These are phyloP conservation scores for Agrotis clavis DNA, from an alignment of 2,888 invertebrate genomes.

Conservation along the genomic window DNA sequence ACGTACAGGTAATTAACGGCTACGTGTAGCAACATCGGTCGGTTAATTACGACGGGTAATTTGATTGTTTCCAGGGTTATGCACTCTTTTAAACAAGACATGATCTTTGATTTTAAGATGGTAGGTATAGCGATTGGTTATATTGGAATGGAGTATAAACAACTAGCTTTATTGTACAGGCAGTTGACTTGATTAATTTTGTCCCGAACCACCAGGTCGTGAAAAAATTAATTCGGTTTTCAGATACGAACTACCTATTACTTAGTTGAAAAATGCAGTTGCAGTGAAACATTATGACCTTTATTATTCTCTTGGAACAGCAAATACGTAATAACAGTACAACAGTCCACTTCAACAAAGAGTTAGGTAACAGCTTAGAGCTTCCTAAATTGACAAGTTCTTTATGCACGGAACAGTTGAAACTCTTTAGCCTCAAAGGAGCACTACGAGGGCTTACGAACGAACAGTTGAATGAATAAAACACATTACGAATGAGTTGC, in stretches of 20 bases:
- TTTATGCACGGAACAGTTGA: constrained; percentile 7
- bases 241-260: background rate
- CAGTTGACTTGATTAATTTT: background rate
- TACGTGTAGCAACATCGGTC: background rate
- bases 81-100: background rate
- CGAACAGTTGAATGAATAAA: constrained; percentile 35
- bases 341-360: background rate
- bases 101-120: no score
- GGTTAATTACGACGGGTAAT: background rate
- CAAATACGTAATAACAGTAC: background rate
- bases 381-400: constrained; percentile 27
- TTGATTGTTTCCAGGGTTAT: background rate
- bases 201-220: background rate
- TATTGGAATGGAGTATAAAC: background rate
- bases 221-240: background rate
- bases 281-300: background rate
- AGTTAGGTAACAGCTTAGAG: constrained; percentile 21
- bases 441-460: constrained; percentile 1
- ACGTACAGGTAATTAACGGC: background rate
- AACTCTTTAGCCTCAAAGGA: constrained; percentile 35
- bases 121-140: background rate
- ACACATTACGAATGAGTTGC: constrained; percentile 14
- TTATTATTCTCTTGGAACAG: background rate
- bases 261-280: background rate
- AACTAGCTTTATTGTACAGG: background rate